A percentile compares a stretch with the other conserved stretches of the same genome.
These are phyloP conservation scores for Branchellion lobata DNA, from an alignment of 2,888 invertebrate species.

Conservation along the genomic window DNA sequence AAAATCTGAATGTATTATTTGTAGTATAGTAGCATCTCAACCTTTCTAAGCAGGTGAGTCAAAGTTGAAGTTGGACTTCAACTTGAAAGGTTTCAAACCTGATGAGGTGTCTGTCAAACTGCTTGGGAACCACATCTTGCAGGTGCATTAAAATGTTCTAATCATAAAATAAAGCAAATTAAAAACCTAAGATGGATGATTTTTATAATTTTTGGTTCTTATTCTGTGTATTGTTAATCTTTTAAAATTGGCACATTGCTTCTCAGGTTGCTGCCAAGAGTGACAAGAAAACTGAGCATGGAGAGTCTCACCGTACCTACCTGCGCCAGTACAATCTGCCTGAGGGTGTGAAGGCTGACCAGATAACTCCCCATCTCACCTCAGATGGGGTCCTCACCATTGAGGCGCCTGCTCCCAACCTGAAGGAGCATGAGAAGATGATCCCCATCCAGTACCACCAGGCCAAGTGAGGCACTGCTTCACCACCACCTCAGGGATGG, in stretches of 20 bases:
- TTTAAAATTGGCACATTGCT: not conserved
- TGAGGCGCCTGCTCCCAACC: slow-evolving; percentile 48
- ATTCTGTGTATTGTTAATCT: not conserved
- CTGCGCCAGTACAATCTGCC: slow-evolving; percentile 48
- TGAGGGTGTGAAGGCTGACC: slow-evolving; percentile 41
- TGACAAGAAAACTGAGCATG: slow-evolving; percentile 38
- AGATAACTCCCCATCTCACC: slow-evolving; percentile 43
- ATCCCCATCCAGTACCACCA: slow-evolving; percentile 47
- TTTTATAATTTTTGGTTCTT: not conserved
- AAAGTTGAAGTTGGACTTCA: slow-evolving; percentile 49
- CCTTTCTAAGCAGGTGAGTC: slow-evolving; percentile 39
- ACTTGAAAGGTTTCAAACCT: slow-evolving; percentile 48
- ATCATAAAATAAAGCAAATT: too few relatives aligned
- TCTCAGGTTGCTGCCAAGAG: slow-evolving; percentile 44
- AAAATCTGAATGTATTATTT: too few relatives aligned
- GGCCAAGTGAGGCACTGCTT: not conserved
- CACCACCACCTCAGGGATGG: not conserved
- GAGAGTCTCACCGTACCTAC: slow-evolving; percentile 30
- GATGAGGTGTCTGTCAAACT: slow-evolving; percentile 49
- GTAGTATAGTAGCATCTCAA: too few relatives aligned
- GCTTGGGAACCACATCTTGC: slow-evolving; percentile 47
- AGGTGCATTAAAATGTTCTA: slow-evolving; percentile 37
- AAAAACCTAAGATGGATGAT: not conserved
- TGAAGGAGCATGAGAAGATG: slow-evolving; percentile 44
- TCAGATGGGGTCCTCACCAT: slow-evolving; percentile 49